phyloP scores from a whole-genome alignment of 2,797 vertebrate species.

The Crocidura indochinensis region DNA sequence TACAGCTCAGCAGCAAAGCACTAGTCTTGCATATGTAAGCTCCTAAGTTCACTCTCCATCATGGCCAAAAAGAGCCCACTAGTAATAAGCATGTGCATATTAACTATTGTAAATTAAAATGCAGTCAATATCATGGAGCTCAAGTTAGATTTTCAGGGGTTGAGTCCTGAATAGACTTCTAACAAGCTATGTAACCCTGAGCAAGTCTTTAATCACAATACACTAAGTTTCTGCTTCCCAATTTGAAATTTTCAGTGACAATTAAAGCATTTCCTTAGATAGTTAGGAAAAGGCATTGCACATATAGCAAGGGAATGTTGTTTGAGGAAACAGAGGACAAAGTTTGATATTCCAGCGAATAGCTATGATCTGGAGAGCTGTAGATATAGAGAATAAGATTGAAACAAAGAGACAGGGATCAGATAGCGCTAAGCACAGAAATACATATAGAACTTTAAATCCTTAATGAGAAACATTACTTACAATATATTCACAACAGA shows the following conservation, averaged over 20 bases:
- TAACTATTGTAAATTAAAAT: no score
- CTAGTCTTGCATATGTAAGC: no score
- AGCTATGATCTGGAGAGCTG: background rate
- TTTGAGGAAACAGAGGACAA: constrained; percentile 18
- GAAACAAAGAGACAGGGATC: no score
- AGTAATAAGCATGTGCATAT: no score
- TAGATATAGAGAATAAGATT: no score
- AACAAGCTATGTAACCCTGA: background rate
- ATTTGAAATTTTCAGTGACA: background rate
- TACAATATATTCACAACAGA: background rate
- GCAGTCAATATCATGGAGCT: background rate
- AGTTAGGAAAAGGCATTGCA: background rate
- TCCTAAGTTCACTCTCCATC: no score
- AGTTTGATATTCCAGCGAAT: background rate
- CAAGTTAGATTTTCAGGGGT: background rate
- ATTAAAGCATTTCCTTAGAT: background rate
- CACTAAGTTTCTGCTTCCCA: background rate
- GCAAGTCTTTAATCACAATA: background rate
- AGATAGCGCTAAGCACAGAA: background rate
- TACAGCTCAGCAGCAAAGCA: no score
- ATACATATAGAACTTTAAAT: background rate
- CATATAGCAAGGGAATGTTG: background rate
- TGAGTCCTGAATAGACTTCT: background rate
- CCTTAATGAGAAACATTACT: constrained; percentile 23
- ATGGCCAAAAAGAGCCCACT: no score